Evolutionary conservation across 92 coral and sea anemone species (phyloP), one percentile per base, ranked within the genome.

Genomic region (Virgularia gustaviana): DNA sequence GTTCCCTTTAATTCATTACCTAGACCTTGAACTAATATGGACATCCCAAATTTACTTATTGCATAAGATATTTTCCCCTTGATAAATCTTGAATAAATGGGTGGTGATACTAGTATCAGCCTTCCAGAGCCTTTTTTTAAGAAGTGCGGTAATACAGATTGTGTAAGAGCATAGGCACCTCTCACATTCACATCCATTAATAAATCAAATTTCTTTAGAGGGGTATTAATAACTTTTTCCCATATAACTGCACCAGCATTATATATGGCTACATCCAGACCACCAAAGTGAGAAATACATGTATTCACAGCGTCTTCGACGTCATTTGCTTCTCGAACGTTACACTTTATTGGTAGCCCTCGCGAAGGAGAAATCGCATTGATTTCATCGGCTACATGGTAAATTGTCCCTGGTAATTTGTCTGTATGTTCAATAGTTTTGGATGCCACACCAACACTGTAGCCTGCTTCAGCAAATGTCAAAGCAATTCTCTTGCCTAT

Each of bases 371-470:
- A n/a, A 19, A 64, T 23, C 25, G 20, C 12, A 19, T 41, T 47
- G 55, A 64, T 23, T 39, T 64, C 71, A n/a, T 64, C 42, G 1
- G 33, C 53, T 23, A 53, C 42, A 8, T 49, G 12, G 28, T 20
- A 41, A 41, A 64, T 64, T 37, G 71, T 64, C 10, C 71, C 71
- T 22, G 71, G 71, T 64, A 64, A 64, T n/a, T 64, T 64, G 31
- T 49, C 53, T 34, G 71, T 64, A 39, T 64, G 32, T 27, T 38
- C 53, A 15, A 47, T 41, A 25, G 71, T 64, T 41, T 53, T 64
- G 28, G 71, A 64, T 11, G 71, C 41, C 2, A 64, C 71, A 64
- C 71, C 71, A 42, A 64, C 41, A 10, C 41, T 41, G 16, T 64
- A 64, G 15, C 71, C 71, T 13, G 71, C 71, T 35, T 64, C 42